These are phyloP conservation scores for Hirudinaria manillensis DNA, from an alignment of 2,888 invertebrate genomes.

Conservation along the genomic window DNA sequence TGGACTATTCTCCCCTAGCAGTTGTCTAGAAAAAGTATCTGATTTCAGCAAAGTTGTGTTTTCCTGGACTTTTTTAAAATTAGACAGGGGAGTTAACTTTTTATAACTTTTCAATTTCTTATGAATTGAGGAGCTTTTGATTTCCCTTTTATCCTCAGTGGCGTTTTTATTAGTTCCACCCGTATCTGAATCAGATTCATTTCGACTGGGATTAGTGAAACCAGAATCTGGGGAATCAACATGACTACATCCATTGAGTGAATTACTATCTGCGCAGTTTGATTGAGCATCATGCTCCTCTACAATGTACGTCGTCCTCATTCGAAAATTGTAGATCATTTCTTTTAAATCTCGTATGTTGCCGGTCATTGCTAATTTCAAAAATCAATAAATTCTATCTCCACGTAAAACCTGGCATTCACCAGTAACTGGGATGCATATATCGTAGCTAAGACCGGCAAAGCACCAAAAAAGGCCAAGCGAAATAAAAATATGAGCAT, in stretches of 20 bases:
- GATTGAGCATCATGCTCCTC: background rate
- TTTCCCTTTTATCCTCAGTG: background rate
- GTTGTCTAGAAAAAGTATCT: no score
- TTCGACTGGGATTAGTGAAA: background rate
- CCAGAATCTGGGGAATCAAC: conserved; percentile 14
- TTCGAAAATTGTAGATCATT: background rate
- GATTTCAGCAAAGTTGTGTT: no score
- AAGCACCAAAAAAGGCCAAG: conserved; percentile 11
- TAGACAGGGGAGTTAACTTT: no score
- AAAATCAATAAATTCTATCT: background rate
- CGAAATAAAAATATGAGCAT: conserved; percentile 22
- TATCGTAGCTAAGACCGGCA: conserved; percentile 17
- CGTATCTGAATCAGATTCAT: conserved; percentile 6
- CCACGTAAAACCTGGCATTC: conserved; percentile 5
- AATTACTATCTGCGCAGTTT: background rate
- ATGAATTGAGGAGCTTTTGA: no score
- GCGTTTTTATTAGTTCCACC: background rate
- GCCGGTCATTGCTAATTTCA: background rate
- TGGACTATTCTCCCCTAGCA: background rate
- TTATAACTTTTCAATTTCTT: no score
- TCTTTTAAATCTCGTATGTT: conserved; percentile 9
- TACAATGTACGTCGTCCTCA: background rate
- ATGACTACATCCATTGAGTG: background rate
- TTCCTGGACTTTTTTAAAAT: no score
- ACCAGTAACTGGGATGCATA: background rate